phyloP scores from a whole-genome alignment of 1,140 invertebrate genomes.

The Bemisia tabaci region DNA sequence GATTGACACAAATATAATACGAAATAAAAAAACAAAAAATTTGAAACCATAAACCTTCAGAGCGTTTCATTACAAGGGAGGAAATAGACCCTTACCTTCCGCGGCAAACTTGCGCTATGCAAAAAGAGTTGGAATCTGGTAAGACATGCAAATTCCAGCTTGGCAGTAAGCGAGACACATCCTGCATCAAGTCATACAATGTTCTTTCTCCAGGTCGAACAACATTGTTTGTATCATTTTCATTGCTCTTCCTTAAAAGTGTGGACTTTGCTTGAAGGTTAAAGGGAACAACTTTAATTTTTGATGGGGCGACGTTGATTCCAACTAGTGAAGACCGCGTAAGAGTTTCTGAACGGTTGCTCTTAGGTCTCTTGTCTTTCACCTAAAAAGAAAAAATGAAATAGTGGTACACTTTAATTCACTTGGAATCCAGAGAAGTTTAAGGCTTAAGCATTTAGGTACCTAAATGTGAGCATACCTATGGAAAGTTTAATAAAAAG shows the following conservation, averaged over 20 bases:
- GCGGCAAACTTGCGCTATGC: constrained; percentile 16
- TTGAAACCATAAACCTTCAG: too few species aligned
- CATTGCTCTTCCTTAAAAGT: not conserved
- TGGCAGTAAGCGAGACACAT: constrained; percentile 13
- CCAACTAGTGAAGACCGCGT: not conserved
- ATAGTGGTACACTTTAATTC: too few species aligned
- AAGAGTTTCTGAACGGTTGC: not conserved
- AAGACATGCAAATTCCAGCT: constrained; percentile 19
- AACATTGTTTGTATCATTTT: too few species aligned
- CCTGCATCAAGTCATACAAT: constrained; percentile 16
- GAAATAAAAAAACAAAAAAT: too few species aligned
- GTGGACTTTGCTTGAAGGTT: not conserved
- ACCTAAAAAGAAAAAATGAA: too few species aligned
- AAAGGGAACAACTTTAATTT: not conserved
- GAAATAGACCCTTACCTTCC: too few species aligned
- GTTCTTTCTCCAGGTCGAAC: constrained; percentile 12
- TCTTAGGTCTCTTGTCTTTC: not conserved
- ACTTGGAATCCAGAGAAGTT: too few species aligned
- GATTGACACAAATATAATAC: too few species aligned
- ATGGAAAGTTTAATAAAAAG: too few species aligned
- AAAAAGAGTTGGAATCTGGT: constrained; percentile 15
- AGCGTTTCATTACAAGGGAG: too few species aligned
- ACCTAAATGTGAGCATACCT: too few species aligned
- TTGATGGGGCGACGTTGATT: not conserved
- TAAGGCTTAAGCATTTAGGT: too few species aligned